Conservation (phyloP, 2,888 invertebrate genomes). For the Mantis religiosa region DNA sequence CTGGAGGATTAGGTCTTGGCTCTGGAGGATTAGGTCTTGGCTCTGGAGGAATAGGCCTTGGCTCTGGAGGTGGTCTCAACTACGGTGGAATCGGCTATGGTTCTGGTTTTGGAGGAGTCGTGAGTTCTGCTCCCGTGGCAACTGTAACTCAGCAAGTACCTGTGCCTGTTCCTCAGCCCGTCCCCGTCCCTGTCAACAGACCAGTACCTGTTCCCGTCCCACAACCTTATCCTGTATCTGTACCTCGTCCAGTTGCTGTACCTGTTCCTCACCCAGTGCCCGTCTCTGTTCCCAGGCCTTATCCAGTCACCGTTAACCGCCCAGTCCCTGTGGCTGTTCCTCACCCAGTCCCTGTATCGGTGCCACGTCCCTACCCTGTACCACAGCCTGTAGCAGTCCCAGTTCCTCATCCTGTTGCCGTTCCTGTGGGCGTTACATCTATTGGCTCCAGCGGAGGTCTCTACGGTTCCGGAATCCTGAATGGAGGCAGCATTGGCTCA, state of each 20-base stretch:
- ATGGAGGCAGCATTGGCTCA: too few relatives aligned
- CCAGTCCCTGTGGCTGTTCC: background rate
- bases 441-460: background rate
- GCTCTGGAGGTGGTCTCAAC: background rate
- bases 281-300: background rate
- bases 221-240: background rate
- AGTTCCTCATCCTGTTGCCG: background rate
- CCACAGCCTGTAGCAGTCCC: background rate
- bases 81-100: background rate
- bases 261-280: background rate
- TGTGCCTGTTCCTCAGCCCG: background rate
- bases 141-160: background rate
- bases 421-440: background rate
- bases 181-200: background rate
- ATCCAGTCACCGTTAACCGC: background rate
- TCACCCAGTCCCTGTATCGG: background rate
- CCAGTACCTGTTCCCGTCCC: background rate
- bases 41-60: background rate
- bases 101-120: background rate
- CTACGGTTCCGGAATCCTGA: background rate
- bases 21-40: background rate
- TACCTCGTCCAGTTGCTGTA: background rate
- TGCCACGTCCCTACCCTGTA: background rate
- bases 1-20: background rate
- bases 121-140: background rate